Evolutionary conservation across 2,797 vertebrate species (phyloP).

Genomic region (Brachymystax lenok): DNA sequence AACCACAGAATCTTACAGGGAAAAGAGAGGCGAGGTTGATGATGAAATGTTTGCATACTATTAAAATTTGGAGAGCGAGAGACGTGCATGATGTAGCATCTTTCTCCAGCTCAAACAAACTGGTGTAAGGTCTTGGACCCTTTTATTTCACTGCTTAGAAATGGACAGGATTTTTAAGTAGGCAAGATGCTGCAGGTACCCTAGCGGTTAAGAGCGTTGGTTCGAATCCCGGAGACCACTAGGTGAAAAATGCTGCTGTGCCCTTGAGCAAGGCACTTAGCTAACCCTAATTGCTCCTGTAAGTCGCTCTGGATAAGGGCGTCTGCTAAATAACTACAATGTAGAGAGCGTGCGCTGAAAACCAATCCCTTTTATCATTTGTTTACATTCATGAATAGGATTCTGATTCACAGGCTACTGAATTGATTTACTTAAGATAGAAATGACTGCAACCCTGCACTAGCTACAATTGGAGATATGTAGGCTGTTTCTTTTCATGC

Average conservation of each 20-base stretch:
- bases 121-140: neutral
- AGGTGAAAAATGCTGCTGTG: too few species aligned
- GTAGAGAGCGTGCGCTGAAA: too few species aligned
- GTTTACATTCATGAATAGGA: too few species aligned
- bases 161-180: neutral
- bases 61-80: conserved; percentile 1
- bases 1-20: conserved; percentile 37
- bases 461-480: neutral
- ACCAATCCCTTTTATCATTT: too few species aligned
- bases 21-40: conserved; percentile 34
- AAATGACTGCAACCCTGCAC: neutral
- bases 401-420: neutral
- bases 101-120: neutral
- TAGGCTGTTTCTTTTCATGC: neutral
- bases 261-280: too few species aligned
- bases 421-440: neutral
- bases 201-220: neutral
- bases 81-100: neutral
- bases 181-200: neutral
- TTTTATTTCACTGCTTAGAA: neutral
- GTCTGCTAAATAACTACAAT: too few species aligned
- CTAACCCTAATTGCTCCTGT: too few species aligned
- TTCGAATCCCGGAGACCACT: too few species aligned
- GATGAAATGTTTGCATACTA: conserved; percentile 34
- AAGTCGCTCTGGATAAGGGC: too few species aligned